Evolutionary conservation across 2,888 invertebrate genomes (phyloP).

Genomic region (Ophion ellenae): DNA sequence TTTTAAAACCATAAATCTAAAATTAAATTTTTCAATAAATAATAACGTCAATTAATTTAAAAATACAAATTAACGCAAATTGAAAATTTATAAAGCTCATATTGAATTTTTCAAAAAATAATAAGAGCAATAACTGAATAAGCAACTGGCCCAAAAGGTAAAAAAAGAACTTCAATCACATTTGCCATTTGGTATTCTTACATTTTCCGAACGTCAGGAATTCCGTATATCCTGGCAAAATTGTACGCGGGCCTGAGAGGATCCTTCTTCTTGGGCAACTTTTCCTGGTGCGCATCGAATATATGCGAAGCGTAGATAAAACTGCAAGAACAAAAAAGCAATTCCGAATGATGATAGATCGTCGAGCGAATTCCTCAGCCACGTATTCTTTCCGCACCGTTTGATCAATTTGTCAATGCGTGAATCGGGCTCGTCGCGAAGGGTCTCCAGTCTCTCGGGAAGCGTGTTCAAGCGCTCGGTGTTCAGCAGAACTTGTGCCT

Average conservation of each 20-base stretch:
- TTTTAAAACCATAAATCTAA: no score
- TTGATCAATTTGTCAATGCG: conserved; percentile 85
- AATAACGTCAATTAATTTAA: background rate
- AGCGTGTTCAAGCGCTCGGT: conserved; percentile 87
- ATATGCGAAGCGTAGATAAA: conserved; percentile 88
- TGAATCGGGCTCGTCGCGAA: conserved; percentile 81
- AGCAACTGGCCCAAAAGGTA: background rate
- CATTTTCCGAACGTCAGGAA: conserved; percentile 89
- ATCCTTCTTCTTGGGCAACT: conserved; percentile 90
- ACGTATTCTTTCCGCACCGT: conserved; percentile 83
- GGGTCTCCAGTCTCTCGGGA: conserved; percentile 86
- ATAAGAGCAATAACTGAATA: no score
- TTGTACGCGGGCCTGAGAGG: conserved; percentile 89
- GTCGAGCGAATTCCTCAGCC: background rate
- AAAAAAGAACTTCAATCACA: conserved; percentile 20
- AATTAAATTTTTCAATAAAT: no score
- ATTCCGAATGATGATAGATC: conserved; percentile 13
- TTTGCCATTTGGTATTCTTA: conserved; percentile 81
- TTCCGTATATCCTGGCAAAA: conserved; percentile 90
- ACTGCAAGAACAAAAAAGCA: conserved; percentile 67
- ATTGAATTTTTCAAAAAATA: no score
- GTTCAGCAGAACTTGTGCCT: conserved; percentile 93
- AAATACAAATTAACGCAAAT: background rate
- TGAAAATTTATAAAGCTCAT: no score
- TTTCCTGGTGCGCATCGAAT: conserved; percentile 92